These are phyloP conservation scores for Chrysolina oricalcia DNA, from an alignment of 2,888 invertebrate species.

Conservation along the genomic window DNA sequence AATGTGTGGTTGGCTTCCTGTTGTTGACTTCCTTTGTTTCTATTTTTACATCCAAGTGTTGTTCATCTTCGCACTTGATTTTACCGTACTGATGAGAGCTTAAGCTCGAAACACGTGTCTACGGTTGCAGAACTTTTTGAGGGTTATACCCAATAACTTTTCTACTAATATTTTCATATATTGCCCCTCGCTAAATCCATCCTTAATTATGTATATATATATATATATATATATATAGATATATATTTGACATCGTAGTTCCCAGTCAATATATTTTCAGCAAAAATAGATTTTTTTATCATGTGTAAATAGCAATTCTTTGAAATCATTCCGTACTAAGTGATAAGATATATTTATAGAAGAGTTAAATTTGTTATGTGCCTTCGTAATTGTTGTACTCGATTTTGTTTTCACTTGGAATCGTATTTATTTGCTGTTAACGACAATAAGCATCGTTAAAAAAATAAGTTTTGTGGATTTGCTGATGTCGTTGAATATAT, in stretches of 20 bases:
- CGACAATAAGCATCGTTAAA: conserved; percentile 17
- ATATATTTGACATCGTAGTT: conserved; percentile 6
- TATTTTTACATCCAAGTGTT: too few species aligned
- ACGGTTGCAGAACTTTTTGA: too few species aligned
- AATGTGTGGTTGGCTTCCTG: too few species aligned
- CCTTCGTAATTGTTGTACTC: conserved; percentile 55
- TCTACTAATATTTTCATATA: too few species aligned
- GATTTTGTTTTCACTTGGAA: conserved; percentile 23
- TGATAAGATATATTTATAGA: conserved; percentile 51
- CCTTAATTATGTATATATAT: too few species aligned
- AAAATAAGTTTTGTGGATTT: not conserved
- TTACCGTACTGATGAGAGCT: too few species aligned
- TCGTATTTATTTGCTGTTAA: conserved; percentile 12
- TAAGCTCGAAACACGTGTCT: too few species aligned
- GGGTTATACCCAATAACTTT: too few species aligned
- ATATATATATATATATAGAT: too few species aligned
- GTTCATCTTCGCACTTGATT: too few species aligned
- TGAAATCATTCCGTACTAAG: conserved; percentile 58
- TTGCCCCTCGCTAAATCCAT: too few species aligned
- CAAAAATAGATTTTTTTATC: conserved; percentile 14
- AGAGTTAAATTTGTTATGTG: conserved; percentile 57
- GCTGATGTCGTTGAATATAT: conserved; percentile 22
- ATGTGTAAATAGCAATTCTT: conserved; percentile 42
- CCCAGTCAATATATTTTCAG: not conserved
- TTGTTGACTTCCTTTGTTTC: too few species aligned